Base-by-base conservation (phyloP, 1,140 invertebrate species). In the Drosophila sturtevanti region DNA sequence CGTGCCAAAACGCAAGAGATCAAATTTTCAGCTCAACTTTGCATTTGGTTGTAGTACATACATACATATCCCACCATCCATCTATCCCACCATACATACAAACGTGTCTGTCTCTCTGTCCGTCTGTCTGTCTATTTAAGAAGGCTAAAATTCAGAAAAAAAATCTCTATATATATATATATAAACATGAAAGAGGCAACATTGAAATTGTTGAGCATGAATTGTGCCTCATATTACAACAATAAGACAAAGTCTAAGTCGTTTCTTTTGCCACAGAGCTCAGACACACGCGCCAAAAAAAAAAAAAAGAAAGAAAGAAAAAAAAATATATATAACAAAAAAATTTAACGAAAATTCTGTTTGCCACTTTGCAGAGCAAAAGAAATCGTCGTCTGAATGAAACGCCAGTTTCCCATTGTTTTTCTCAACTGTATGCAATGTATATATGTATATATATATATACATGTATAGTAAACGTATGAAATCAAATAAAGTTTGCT, bases 1-100 rank as follows among this genome's bases (percentile, higher is more conserved):
- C 84, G 82, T 86, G 82, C 82, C 82, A 86, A 86, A 89, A 87
- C 66, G 84, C 75, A 64, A 76, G 84, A 86, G 82, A 86, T 86
- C 82, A 86, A 86, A 86, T 86, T 81, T 81, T 48, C 68, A 65
- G 74, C 69, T 56, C 70, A 68, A 60, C 73, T 63, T 18, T 48
- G 41, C 41, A 48, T 48, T 2, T 31, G 27, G 4, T 31, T 31
- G 27, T 1, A 31, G 5, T 31, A 31, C 6, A 31, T 6, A 24
- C 4, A 24, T 24, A 24, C 4, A 24, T 24, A 24, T 14, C 16
- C 16, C 14, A 14, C 38, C 6, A 16, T 44, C 7, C 16, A 16
- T 44, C 14, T 12, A 16, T 7, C 6, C 14, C 41, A 9, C 37
- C 44, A 18, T 65, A 63, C 58, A 70, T 48, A 68, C 41, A 41